A percentile compares a stretch with the other conserved stretches of the same genome.
These are phyloP conservation scores for Pandion haliaetus DNA, from an alignment of 2,113 vertebrate species.

Conservation along the genomic window DNA sequence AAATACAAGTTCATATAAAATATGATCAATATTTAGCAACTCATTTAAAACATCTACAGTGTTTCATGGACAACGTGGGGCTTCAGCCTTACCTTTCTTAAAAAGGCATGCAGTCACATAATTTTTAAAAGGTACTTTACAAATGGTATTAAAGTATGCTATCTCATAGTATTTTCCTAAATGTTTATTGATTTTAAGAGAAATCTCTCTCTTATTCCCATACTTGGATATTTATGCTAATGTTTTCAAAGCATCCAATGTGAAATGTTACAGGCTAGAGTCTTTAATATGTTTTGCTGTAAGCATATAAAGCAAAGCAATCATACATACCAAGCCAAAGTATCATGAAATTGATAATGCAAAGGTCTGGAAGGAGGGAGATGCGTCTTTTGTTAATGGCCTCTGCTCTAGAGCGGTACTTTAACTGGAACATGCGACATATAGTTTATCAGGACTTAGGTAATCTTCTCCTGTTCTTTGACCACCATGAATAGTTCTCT, in stretches of 20 bases:
- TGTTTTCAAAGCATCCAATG: neutral
- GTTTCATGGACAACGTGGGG: neutral
- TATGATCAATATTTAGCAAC: neutral
- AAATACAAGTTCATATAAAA: neutral
- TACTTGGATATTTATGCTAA: neutral
- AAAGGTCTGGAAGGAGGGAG: neutral
- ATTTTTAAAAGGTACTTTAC: neutral
- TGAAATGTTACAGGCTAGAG: neutral
- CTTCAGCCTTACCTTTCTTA: neutral
- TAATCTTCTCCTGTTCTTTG: neutral
- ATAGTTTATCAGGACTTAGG: neutral
- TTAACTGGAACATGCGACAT: neutral
- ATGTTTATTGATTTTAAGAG: neutral
- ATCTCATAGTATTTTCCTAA: neutral
- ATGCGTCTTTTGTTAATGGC: neutral
- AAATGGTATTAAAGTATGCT: neutral
- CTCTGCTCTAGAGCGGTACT: neutral
- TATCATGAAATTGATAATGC: neutral
- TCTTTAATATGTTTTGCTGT: neutral
- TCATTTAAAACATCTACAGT: neutral
- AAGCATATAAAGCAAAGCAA: neutral
- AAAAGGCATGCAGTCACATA: neutral
- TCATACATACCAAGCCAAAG: neutral
- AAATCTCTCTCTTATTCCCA: neutral
- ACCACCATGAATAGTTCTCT: neutral